Evolutionary conservation across 2,797 vertebrate species (phyloP), one percentile per base, ranked within the genome.

Genomic region (Coccyzus lansbergi): DNA sequence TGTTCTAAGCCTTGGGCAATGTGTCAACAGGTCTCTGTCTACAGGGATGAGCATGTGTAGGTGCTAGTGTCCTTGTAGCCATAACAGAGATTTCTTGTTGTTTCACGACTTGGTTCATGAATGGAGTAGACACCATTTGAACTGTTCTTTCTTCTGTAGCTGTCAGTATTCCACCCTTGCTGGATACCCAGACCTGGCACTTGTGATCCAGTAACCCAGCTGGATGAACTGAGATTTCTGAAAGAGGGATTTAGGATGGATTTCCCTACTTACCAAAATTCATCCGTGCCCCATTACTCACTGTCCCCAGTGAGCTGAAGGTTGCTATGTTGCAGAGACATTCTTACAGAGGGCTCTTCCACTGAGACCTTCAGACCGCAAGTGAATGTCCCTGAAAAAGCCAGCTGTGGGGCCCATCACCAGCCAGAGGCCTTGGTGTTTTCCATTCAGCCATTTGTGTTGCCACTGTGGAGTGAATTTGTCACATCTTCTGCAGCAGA

Each of bases 51-150:
- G 22, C 24, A 29, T 55, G 19, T 70, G n/a, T 80, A 70, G 93
- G 38, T 82, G 63, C 31, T 53, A 34, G n/a, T 60, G 46, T 63
- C 56, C 71, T 80, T 4, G 31, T 53, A 92, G 78, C 84, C 52
- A 28, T 29, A 83, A 38, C 82, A 90, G 72, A 36, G 44, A 83
- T 92, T 90, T 91, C 72, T 80, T 21, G 20, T 70, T 88, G 26
- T 14, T 77, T 91, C 20, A 16, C 92, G 55, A n/a, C 44, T 81
- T 89, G 64, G 40, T 58, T 89, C 44, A 21, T 36, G 51, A 44
- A 77, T 85, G 25, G 59, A 86, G 49, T 14, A 46, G 38, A 75
- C 42, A 24, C 56, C 7, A 40, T 85, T 49, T 64, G 67, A 83
- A 26, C 36, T 77, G 48, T 18, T 70, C 40, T 52, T 90, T 91